These are phyloP conservation scores for Diacarnus erythraeanus DNA, from an alignment of 37 sponge, comb jelly and placozoan species.

Conservation along the genomic window DNA sequence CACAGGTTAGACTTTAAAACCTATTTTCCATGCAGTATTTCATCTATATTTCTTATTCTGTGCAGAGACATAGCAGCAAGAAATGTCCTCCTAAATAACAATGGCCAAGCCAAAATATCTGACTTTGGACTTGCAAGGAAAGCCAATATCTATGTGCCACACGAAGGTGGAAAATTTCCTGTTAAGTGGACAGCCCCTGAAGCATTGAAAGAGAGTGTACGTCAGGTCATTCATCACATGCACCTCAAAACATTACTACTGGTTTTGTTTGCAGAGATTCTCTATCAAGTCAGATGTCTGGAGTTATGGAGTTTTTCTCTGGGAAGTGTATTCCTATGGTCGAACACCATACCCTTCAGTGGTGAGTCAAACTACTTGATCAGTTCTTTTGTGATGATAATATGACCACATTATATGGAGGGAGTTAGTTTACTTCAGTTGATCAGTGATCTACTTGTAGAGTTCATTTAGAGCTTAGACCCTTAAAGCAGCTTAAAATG, in stretches of 20 bases:
- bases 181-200: slow-evolving; percentile 91
- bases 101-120: slow-evolving; percentile 81
- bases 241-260: too few relatives aligned
- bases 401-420: too few relatives aligned
- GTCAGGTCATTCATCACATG: too few relatives aligned
- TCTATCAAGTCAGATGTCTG: slow-evolving; percentile 86
- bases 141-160: slow-evolving; percentile 60
- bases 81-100: slow-evolving; percentile 70
- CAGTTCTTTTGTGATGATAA: too few relatives aligned
- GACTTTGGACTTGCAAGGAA: slow-evolving; percentile 73
- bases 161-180: slow-evolving; percentile 85
- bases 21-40: background rate
- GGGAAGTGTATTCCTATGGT: slow-evolving; percentile 91
- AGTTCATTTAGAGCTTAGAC: too few relatives aligned
- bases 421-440: too few relatives aligned
- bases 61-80: slow-evolving; percentile 67
- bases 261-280: slow-evolving; percentile 71
- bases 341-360: slow-evolving; percentile 88
- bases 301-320: slow-evolving; percentile 88
- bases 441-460: too few relatives aligned
- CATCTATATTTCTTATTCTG: background rate
- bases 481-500: too few relatives aligned
- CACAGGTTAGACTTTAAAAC: slow-evolving; percentile 41
- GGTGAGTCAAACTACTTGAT: slow-evolving; percentile 57
- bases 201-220: slow-evolving; percentile 78